These are phyloP conservation scores for Bombus polaris DNA, from an alignment of 1,140 invertebrate species.

Conservation along the genomic window DNA sequence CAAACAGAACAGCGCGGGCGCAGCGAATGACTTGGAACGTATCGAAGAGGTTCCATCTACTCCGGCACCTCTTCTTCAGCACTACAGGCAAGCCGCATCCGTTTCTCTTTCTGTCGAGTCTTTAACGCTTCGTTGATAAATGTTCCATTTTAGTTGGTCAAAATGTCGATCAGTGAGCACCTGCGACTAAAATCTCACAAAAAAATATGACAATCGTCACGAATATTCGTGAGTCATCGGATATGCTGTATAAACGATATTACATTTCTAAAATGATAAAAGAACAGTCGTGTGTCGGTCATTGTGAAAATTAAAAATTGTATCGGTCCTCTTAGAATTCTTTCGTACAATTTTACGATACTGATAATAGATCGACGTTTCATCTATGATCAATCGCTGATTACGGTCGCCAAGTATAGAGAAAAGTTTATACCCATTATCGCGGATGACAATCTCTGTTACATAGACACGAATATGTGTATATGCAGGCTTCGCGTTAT, in stretches of 20 bases:
- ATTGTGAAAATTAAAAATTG: background rate
- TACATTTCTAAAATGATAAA: background rate
- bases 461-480: background rate
- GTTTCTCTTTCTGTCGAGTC: slow-evolving; percentile 82
- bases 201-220: slow-evolving; percentile 14
- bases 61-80: slow-evolving; percentile 63
- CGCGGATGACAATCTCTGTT: slow-evolving; percentile 64
- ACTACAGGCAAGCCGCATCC: slow-evolving; percentile 77
- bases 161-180: background rate
- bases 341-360: background rate
- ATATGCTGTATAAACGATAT: background rate
- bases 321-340: background rate
- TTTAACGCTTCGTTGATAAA: slow-evolving; percentile 74
- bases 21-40: slow-evolving; percentile 87
- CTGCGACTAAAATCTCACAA: background rate
- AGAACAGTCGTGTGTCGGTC: background rate
- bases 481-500: background rate
- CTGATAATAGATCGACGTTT: background rate
- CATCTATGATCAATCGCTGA: background rate
- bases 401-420: background rate
- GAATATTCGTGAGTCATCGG: background rate
- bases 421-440: slow-evolving; percentile 24
- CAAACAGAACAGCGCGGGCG: slow-evolving; percentile 89
- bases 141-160: background rate
- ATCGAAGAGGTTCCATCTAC: slow-evolving; percentile 87